Evolutionary conservation across 2,797 vertebrate species (phyloP).

Genomic region (Tenualosa thibaudeaui): DNA sequence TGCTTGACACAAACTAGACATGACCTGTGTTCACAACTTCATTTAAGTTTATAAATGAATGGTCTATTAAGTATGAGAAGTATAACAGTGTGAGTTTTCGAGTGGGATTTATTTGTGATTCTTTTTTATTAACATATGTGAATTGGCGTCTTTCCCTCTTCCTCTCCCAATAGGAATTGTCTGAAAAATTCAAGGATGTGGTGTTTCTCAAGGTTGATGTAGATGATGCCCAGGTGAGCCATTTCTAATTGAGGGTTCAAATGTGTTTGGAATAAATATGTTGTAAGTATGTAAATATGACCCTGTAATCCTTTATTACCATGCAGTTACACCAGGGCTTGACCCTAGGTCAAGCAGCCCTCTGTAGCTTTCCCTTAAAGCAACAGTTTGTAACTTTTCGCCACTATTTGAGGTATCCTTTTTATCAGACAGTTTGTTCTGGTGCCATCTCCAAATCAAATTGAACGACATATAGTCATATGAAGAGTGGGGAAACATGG

Average conservation of each 20-base stretch:
- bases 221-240: constrained; percentile 81
- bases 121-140: neutral
- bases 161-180: constrained; percentile 63
- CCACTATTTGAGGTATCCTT: no score
- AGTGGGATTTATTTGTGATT: neutral
- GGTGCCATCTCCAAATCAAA: no score
- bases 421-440: no score
- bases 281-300: no score
- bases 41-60: neutral
- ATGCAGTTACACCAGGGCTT: neutral
- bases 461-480: no score
- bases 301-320: neutral
- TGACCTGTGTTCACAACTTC: no score
- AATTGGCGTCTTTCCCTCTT: neutral
- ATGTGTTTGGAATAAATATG: neutral
- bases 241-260: neutral
- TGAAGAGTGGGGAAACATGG: no score
- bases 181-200: constrained; percentile 64
- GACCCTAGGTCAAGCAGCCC: neutral
- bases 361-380: no score
- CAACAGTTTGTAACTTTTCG: no score
- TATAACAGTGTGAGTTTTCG: neutral
- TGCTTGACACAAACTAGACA: neutral
- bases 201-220: constrained; percentile 94
- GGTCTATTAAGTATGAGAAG: neutral